These are phyloP conservation scores for Matsumurasca onukii DNA, from an alignment of 1,140 invertebrate genomes.

Conservation along the genomic window DNA sequence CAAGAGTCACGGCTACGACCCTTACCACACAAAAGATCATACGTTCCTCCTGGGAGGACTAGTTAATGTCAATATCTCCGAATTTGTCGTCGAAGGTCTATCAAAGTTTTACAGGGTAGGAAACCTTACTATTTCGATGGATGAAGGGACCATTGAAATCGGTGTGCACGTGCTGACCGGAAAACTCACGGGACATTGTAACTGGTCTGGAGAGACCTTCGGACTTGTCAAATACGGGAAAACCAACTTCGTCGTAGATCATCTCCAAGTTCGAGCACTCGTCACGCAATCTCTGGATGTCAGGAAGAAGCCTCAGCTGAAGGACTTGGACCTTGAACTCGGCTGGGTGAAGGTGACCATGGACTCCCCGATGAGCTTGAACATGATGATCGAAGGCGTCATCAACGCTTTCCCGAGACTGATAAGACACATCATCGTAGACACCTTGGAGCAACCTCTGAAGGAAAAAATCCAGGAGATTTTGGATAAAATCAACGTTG, in stretches of 20 bases:
- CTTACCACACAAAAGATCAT: constrained; percentile 50
- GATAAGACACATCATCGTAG: constrained; percentile 80
- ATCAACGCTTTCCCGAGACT: constrained; percentile 80
- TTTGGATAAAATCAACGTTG: constrained; percentile 70
- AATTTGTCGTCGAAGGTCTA: constrained; percentile 75
- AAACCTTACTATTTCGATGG: constrained; percentile 69
- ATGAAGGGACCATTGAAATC: constrained; percentile 55
- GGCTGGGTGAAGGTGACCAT: constrained; percentile 66
- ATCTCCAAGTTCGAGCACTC: constrained; percentile 55
- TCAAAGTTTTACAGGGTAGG: constrained; percentile 79
- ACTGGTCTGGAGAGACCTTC: constrained; percentile 60
- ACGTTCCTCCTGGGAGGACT: constrained; percentile 32
- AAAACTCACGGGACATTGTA: constrained; percentile 67
- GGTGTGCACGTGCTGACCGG: constrained; percentile 75
- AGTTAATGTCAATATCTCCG: constrained; percentile 37
- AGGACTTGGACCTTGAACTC: constrained; percentile 72
- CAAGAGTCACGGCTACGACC: constrained; percentile 67
- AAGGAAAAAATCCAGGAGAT: constrained; percentile 66
- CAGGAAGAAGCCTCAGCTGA: constrained; percentile 64
- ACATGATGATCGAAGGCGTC: constrained; percentile 73
- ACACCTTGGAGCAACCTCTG: constrained; percentile 73
- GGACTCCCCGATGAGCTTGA: constrained; percentile 70
- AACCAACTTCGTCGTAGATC: constrained; percentile 70
- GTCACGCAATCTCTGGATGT: constrained; percentile 75
- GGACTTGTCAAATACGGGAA: constrained; percentile 55